Base-by-base conservation (phyloP, 2,113 vertebrate genomes). In the Lycaon pictus region DNA sequence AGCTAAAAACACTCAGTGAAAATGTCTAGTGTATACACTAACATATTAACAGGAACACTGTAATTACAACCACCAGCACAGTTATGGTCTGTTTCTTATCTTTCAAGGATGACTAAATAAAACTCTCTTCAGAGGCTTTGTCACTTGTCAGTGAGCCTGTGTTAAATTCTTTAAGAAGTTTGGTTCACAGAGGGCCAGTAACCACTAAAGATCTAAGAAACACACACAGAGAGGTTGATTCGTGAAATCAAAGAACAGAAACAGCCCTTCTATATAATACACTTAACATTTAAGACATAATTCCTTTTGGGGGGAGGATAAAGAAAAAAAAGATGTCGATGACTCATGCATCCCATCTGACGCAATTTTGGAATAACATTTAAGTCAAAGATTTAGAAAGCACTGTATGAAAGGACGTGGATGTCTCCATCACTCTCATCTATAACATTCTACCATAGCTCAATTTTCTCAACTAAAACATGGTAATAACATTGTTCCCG, bases 391-490 rank as follows among this genome's bases (percentile, higher is more conserved):
- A 62, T 62, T 88, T 72, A 94, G 72, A 82, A 85, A 69, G 35
- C 23, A 87, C 10, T 56, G 7, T 71, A 60, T 32, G 67, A 96
- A 82, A 77, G 11, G 22, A 87, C 51, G 1, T 93, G 37, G 51
- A 67, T 17, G 11, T 81, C 29, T 55, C 71, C 29, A 90, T 63
- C 37, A 88, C 12, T 85, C 62, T 79, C 10, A 95, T 62, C 62
- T 51, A 81, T 0, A 92, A 23, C 20, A 95, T 85, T 93, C 90
- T 35, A 94, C 16, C 63, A 25, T 85, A 48, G 35, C 10, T 86
- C 37, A 90, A 65, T 65, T 83, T 90, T 69, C 58, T 94, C 69
- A 95, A 62, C 63, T 90, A 83, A 88, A 92, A 95, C 25, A 82
- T 60, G 80, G 25, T 82, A 32, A 77, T 77, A 76, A 65, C 16